phyloP scores from a whole-genome alignment of 1,140 invertebrate genomes.

The Vanessa tameamea region DNA sequence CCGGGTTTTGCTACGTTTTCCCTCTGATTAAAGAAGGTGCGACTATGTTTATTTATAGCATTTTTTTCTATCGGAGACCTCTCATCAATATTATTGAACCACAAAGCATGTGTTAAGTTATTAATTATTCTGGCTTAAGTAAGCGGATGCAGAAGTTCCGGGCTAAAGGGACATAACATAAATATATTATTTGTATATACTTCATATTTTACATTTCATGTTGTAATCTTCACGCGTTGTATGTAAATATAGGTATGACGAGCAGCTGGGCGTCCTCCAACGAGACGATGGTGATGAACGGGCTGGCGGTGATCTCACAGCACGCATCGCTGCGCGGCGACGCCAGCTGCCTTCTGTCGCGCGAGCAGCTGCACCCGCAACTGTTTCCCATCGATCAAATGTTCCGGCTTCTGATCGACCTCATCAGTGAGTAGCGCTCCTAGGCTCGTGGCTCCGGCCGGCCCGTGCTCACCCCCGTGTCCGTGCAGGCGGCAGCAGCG shows the following conservation, averaged over 20 bases:
- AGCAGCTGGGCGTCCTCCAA: conserved; percentile 53
- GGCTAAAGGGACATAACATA: no score
- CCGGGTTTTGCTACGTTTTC: conserved; percentile 92
- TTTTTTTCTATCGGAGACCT: neutral
- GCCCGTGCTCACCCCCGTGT: conserved; percentile 76
- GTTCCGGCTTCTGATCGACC: conserved; percentile 88
- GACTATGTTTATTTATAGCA: neutral
- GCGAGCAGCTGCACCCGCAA: conserved; percentile 85
- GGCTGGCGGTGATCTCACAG: conserved; percentile 86
- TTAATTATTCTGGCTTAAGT: no score
- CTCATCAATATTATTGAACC: no score
- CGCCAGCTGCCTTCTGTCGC: conserved; percentile 68
- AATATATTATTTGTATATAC: no score
- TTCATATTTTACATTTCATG: neutral
- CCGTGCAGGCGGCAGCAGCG: conserved; percentile 82
- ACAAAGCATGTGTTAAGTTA: no score
- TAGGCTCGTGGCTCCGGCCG: conserved; percentile 82
- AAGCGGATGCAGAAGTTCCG: no score
- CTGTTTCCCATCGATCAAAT: conserved; percentile 91
- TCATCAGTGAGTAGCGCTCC: conserved; percentile 84
- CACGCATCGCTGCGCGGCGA: conserved; percentile 85
- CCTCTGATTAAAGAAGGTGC: conserved; percentile 87
- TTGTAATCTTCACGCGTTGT: neutral
- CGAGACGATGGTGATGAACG: conserved; percentile 83
- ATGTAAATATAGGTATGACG: conserved; percentile 46